Evolutionary conservation across 2,797 vertebrate genomes (phyloP), one percentile per base, ranked within the genome.

Genomic region (Chelonia mydas): DNA sequence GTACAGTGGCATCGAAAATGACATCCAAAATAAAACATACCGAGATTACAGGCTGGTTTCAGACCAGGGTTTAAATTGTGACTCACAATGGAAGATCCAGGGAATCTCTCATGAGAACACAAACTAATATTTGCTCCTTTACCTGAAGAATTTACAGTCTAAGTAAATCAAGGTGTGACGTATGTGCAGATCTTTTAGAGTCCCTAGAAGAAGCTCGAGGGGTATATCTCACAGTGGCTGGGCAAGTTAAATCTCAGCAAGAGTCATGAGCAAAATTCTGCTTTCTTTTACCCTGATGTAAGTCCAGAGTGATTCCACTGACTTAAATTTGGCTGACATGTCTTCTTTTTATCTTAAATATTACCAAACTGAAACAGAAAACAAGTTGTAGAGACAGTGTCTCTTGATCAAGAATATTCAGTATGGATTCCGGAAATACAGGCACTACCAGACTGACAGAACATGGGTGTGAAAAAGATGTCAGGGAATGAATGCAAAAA

Each of bases 101-200:
- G 83, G 95, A 61, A 96, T 96, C 83, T 90, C 55, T 93, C 93
- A 85, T 85, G 84, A 92, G 85, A 89, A 37, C 61, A 7, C 50
- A 85, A 94, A 96, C 93, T 83, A 96, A 65, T 81, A 95, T 96
- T 93, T 96, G 87, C 82, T 90, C 95, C 96, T 84, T 91, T 61
- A 89, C 92, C 92, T 90, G 79, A 82, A 90, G 81, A n/a, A 55
- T 93, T 96, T 92, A 23, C 12, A 57, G 61, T 96, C 61, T 5
- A 59, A 94, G 25, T 88, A 95, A 93, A 95, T 94, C 72, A 95
- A 93, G 81, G 80, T 88, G 50, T 94, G 16, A 88, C 11, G 83
- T 90, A 87, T 57, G 50, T 88, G 76, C 84, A 82, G 87, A 77
- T 85, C 84, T 50, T 53, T 95, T 27, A 55, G 25, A 79, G 55